Evolutionary conservation across 2,888 invertebrate species (phyloP).

Genomic region (Lydus trimaculatus): DNA sequence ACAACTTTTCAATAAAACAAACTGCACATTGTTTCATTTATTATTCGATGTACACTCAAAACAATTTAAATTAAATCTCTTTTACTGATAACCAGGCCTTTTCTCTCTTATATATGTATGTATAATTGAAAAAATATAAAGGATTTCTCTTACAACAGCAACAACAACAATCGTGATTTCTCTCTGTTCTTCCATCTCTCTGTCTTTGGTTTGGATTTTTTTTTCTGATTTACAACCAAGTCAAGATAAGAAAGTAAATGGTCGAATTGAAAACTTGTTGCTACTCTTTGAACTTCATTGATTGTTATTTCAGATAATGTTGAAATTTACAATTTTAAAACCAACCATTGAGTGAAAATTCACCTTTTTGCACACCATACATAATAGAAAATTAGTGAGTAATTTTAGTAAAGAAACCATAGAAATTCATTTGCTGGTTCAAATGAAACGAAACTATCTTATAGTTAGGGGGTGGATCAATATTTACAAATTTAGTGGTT

Average conservation of each 20-base stretch:
- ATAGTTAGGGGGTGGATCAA: background rate
- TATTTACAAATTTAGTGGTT: background rate
- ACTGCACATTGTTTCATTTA: background rate
- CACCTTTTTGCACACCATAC: background rate
- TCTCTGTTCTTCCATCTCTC: background rate
- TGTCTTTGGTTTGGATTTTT: background rate
- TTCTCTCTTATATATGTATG: background rate
- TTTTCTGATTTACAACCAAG: conserved; percentile 4
- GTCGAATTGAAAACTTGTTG: conserved; percentile 11
- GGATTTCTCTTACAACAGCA: conserved; percentile 1
- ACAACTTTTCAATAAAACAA: background rate
- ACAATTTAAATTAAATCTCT: conserved; percentile 7
- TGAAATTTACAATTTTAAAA: conserved; percentile 2
- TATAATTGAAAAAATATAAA: conserved; percentile 4
- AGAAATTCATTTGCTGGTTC: background rate
- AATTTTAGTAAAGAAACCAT: background rate
- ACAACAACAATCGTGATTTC: conserved; percentile 2
- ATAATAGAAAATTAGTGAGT: too few species aligned
- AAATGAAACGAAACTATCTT: too few species aligned
- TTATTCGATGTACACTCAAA: background rate
- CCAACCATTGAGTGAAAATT: too few species aligned
- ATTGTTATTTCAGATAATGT: background rate
- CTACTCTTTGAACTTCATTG: conserved; percentile 9
- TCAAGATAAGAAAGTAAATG: conserved; percentile 11
- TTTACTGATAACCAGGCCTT: background rate